Evolutionary conservation across 1,140 invertebrate genomes (phyloP), one percentile per base, ranked within the genome.

Genomic region (Caenorhabditis inopinata): DNA sequence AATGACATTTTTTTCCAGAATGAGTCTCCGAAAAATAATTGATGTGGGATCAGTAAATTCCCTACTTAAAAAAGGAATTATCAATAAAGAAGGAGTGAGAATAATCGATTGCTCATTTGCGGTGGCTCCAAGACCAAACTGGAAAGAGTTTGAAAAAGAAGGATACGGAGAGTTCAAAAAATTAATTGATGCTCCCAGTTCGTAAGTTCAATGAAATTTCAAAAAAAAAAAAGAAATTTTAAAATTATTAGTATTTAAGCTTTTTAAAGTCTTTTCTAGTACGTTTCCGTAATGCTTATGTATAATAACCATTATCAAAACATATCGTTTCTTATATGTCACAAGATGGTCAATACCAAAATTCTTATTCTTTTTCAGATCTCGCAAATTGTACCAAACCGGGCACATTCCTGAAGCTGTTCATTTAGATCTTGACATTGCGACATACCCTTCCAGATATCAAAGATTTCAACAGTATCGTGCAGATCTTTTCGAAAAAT

Each of bases 321-420:
- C n/a, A n/a, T n/a, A n/a, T n/a, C n/a, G n/a, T n/a, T 25, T 76
- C 23, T 58, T 49, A 11, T 21, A 35, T 14, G 1, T 7, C 12
- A 21, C 6, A 53, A 14, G 5, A 42, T 45, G 21, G 35, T 0
- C 29, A 25, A 3, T 11, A 1, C 45, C 7, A 9, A 74, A 45
- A 9, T 42, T 14, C 1, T 35, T 5, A 48, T 14, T 18, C 21
- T 9, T 9, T 68, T 82, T 62, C 32, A 83, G 82, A 16, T 62
- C 74, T 2, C 38, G 74, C 9, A 62, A 49, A 2, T 25, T 77
- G 14, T 83, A 81, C 49, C 46, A 45, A 14, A 25, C 58, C 38
- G 83, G 76, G 0, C 82, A 82, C 18, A 80, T 83, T 51, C 83
- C 83, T 2, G 74, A 74, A 76, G 82, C 83, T 21, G 81, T 83